Base-by-base conservation (phyloP, 2,888 invertebrate genomes). In the Drosophila gaucha region DNA sequence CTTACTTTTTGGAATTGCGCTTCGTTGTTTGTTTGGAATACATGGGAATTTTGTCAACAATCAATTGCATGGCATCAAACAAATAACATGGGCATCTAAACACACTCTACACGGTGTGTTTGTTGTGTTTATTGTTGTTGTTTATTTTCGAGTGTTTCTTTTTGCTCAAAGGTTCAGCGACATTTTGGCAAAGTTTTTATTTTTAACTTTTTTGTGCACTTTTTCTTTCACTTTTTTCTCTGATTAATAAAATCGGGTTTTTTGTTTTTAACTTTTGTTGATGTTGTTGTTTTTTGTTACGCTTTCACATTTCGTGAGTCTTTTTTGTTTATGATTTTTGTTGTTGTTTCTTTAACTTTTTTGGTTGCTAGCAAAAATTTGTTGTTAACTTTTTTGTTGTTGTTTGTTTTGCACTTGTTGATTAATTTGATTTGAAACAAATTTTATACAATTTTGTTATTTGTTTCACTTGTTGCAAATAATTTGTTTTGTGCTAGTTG, bases 21-120 rank as follows among this genome's bases (percentile, higher is more conserved):
- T 91, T 91, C 90, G 91, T 88, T 88, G 90, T 90, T 90, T 91
- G 91, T 89, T 91, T 91, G 90, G 91, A 91, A 91, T 91, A 91
- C 91, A 91, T 91, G 91, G 90, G 90, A 91, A 91, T 91, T 91
- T 91, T 91, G 90, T 91, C 90, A 89, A 91, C 91, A 90, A 91
- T 91, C 89, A 91, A 89, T 91, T 91, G 91, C 91, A 91, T 91
- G 87, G 90, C 84, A 86, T 84, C 90, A 89, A 89, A 26, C 83
- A 79, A 86, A 82, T 65, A 78, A 44, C 80, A 70, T 83, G 66
- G 52, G 65, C 77, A 76, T 69, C 60, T 35, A 65, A 63, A 70
- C 75, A 84, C 85, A 82, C 78, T 59, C 55, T 65, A 36, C 58
- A 57, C 57, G 44, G 47, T 68, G 64, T 73, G 72, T 62, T 14